A percentile compares a stretch with the other conserved stretches of the same genome.
Evolutionary conservation across 2,888 invertebrate species (phyloP).

Genomic region (Cryptocephalus primarius): DNA sequence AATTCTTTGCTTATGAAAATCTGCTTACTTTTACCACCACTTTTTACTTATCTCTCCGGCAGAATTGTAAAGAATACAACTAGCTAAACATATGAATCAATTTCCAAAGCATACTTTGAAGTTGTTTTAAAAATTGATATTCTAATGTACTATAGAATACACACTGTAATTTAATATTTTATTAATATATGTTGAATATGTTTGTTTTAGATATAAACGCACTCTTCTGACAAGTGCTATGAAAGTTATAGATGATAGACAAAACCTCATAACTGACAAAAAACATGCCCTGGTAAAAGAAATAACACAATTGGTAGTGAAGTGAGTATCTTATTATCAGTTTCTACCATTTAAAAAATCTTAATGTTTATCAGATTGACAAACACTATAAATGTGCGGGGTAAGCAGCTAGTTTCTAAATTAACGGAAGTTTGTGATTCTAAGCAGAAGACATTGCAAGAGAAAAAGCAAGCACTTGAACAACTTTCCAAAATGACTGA

Average conservation of each 20-base stretch:
- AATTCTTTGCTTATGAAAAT: not conserved
- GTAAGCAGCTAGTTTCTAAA: conserved; percentile 70
- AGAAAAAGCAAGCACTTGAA: conserved; percentile 75
- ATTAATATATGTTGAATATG: no score
- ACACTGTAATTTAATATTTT: no score
- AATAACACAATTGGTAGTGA: conserved; percentile 78
- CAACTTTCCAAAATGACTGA: conserved; percentile 76
- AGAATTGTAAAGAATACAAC: no score
- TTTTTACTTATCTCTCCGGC: no score
- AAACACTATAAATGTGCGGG: conserved; percentile 70
- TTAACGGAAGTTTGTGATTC: conserved; percentile 70
- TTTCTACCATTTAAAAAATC: not conserved
- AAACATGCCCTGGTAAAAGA: conserved; percentile 77
- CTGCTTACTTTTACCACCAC: no score
- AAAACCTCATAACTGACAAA: conserved; percentile 73
- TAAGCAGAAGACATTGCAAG: conserved; percentile 67
- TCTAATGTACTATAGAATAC: no score
- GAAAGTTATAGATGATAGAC: conserved; percentile 75
- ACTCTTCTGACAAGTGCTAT: conserved; percentile 64
- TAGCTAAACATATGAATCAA: no score
- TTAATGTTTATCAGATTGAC: conserved; percentile 46
- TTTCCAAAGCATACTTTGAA: no score
- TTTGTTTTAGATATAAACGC: conserved; percentile 51
- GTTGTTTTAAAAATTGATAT: no score
- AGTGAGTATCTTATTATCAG: conserved; percentile 40